A percentile compares a stretch with the other conserved stretches of the same genome.
These are phyloP conservation scores for Mystacides longicornis DNA, from an alignment of 2,888 invertebrate genomes.

Conservation along the genomic window DNA sequence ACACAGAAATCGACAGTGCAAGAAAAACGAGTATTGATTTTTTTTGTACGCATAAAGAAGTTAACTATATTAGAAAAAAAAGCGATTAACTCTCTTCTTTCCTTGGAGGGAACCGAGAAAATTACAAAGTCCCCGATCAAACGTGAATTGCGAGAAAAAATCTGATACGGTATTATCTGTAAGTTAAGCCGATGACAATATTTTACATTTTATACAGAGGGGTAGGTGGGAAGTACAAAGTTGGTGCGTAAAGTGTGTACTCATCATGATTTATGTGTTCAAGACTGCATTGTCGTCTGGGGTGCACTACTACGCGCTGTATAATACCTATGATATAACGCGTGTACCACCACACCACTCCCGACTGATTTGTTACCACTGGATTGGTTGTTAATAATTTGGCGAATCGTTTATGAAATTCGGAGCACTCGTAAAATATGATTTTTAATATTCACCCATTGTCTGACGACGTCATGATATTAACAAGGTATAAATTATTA, in stretches of 20 bases:
- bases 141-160: too few species aligned
- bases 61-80: too few species aligned
- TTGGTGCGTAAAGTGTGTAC: background rate
- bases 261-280: background rate
- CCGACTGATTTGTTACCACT: slow-evolving; percentile 1
- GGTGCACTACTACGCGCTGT: background rate
- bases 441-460: too few species aligned
- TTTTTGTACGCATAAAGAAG: too few species aligned
- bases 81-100: too few species aligned
- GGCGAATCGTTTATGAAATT: background rate
- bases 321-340: background rate
- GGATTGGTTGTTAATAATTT: slow-evolving; percentile 2
- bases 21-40: too few species aligned
- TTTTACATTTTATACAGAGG: background rate
- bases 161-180: background rate
- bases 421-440: too few species aligned
- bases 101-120: too few species aligned
- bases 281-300: background rate
- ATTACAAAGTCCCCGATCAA: too few species aligned
- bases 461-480: too few species aligned
- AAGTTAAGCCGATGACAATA: background rate
- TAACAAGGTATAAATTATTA: too few species aligned
- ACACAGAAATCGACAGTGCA: too few species aligned
- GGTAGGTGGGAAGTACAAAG: background rate
- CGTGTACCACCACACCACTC: background rate